A percentile compares a stretch with the other conserved stretches of the same genome.
Evolutionary conservation across 2,888 invertebrate genomes (phyloP).

Genomic region (Pogonocherus hispidulus): DNA sequence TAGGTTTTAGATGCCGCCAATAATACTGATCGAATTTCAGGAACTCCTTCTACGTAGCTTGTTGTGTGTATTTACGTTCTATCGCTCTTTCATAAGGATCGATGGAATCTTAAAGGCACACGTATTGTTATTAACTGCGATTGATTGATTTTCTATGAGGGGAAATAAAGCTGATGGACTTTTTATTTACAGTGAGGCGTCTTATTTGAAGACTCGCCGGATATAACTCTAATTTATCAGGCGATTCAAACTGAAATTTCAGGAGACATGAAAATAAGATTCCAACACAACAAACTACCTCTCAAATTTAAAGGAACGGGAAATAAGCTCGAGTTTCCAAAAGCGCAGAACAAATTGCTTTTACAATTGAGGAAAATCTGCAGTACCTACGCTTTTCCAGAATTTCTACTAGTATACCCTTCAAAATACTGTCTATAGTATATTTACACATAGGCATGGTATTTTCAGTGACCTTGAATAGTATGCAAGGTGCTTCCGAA

Average conservation of each 20-base stretch:
- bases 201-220: background rate
- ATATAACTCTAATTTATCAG: background rate
- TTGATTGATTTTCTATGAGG: background rate
- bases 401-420: too few species aligned
- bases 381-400: too few species aligned
- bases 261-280: background rate
- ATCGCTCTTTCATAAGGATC: background rate
- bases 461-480: too few species aligned
- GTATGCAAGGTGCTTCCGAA: too few species aligned
- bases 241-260: background rate
- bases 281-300: too few species aligned
- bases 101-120: background rate
- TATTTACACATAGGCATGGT: too few species aligned
- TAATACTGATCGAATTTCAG: background rate
- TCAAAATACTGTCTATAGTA: too few species aligned
- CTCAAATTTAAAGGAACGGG: too few species aligned
- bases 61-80: background rate
- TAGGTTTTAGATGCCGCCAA: too few species aligned
- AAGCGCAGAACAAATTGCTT: too few species aligned
- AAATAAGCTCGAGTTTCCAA: too few species aligned
- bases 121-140: background rate
- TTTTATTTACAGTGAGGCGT: background rate
- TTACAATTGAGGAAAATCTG: too few species aligned
- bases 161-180: background rate
- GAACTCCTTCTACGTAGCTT: background rate